A percentile compares a stretch with the other conserved stretches of the same genome.
phyloP scores from a whole-genome alignment of 2,888 invertebrate genomes.

The Eumacrocentrus americanus region DNA sequence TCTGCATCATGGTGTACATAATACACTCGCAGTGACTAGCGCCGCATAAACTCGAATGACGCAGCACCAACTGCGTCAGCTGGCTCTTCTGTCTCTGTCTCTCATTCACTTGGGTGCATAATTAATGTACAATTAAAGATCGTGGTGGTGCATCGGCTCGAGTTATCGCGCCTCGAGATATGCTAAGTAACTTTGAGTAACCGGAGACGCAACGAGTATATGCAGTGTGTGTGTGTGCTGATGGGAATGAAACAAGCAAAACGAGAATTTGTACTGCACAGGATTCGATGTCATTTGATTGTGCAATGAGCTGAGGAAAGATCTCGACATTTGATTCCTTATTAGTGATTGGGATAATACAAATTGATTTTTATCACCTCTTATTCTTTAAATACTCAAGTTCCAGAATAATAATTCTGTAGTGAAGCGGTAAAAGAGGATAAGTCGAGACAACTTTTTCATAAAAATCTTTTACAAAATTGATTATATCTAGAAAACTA shows the following conservation, averaged over 20 bases:
- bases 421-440: too few relatives aligned
- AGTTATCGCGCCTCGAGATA: slow-evolving; percentile 47
- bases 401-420: too few relatives aligned
- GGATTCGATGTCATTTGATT: too few relatives aligned
- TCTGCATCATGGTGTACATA: background rate
- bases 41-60: slow-evolving; percentile 50
- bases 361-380: too few relatives aligned
- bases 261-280: slow-evolving; percentile 1
- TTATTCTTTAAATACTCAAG: too few relatives aligned
- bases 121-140: slow-evolving; percentile 53
- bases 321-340: too few relatives aligned
- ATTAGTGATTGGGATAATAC: too few relatives aligned
- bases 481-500: too few relatives aligned
- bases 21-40: background rate
- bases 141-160: slow-evolving; percentile 43
- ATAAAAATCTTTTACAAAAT: too few relatives aligned
- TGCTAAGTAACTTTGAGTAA: slow-evolving; percentile 43
- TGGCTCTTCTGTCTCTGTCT: too few relatives aligned
- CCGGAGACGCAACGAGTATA: background rate
- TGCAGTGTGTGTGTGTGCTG: slow-evolving; percentile 13
- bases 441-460: too few relatives aligned
- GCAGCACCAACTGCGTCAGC: slow-evolving; percentile 39
- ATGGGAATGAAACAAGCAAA: slow-evolving; percentile 12
- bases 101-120: slow-evolving; percentile 41
- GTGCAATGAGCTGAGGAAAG: slow-evolving; percentile 10